Base-by-base conservation (phyloP, 2,888 invertebrate species). In the Oligia latruncula region DNA sequence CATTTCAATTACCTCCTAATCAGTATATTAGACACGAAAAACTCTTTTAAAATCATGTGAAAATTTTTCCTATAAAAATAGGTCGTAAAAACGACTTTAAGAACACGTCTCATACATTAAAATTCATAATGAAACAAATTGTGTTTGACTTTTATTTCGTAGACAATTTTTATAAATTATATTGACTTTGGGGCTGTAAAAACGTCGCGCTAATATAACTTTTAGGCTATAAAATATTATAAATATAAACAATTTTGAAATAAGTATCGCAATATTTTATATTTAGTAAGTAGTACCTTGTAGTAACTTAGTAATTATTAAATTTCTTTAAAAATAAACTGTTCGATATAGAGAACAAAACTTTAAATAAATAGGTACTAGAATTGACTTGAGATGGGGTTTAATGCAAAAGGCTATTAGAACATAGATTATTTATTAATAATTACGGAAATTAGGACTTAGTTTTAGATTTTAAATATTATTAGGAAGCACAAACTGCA, bases 81-180 rank as follows among this genome's bases (percentile, higher is more conserved):
- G 15, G 8, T 67, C 67, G 40, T 84, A 77, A 84, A 62, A n/a
- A 68, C 29, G 8, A 15, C 15, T 49, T 23, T 67, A 74, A 46
- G 73, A 77, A 52, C 74, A 81, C 60, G 72, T 73, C 66, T 73
- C 49, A 65, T 46, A 60, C 74, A 77, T 74, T 76, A 81, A 77
- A 81, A 74, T 67, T 68, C 13, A 29, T 49, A 82, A 77, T 77
- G 71, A 76, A 76, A 85, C 81, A 73, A 62, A 81, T 76, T 43
- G 64, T 23, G 62, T 76, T 80, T 52, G 65, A 77, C 58, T 70
- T 83, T 74, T 76, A 83, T 83, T 76, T 64, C 35, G 35, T 40
- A 67, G 35, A 52, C 49, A 65, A 17, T 58, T 70, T 66, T 80
- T 68, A 35, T 55, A 60, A 35, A 35, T 46, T 43, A 13, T 11